phyloP scores from a whole-genome alignment of 2,113 vertebrate species.

The Anolis sagrei region DNA sequence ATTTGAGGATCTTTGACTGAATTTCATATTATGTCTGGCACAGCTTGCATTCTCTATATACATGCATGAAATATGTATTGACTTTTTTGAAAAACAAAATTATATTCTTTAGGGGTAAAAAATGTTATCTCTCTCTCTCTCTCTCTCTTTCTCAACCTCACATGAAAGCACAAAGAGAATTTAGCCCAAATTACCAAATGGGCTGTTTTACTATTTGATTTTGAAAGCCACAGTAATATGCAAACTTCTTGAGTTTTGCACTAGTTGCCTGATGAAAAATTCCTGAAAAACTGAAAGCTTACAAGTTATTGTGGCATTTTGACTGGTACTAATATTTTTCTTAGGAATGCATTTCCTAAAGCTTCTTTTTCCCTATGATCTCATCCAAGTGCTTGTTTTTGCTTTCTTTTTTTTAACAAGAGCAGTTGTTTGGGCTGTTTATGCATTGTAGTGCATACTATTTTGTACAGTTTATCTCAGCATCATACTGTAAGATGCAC shows the following conservation, averaged over 20 bases:
- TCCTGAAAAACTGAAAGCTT: too few relatives aligned
- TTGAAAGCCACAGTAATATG: neutral
- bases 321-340: too few relatives aligned
- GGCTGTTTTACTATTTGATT: neutral
- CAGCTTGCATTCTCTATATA: neutral
- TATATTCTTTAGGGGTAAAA: neutral
- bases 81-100: neutral
- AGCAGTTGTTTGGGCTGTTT: neutral
- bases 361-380: too few relatives aligned
- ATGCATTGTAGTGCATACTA: too few relatives aligned
- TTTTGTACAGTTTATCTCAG: too few relatives aligned
- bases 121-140: neutral
- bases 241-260: neutral
- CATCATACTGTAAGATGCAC: too few relatives aligned
- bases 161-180: neutral
- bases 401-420: neutral
- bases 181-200: neutral
- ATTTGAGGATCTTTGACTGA: conserved; percentile 8
- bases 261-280: too few relatives aligned
- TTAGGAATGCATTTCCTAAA: too few relatives aligned
- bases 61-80: neutral
- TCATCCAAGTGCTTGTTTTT: neutral
- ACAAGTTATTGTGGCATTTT: too few relatives aligned
- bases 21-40: conserved; percentile 10
- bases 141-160: neutral